These are phyloP conservation scores for Mamestra configurata DNA, from an alignment of 1,140 invertebrate species.

Conservation along the genomic window DNA sequence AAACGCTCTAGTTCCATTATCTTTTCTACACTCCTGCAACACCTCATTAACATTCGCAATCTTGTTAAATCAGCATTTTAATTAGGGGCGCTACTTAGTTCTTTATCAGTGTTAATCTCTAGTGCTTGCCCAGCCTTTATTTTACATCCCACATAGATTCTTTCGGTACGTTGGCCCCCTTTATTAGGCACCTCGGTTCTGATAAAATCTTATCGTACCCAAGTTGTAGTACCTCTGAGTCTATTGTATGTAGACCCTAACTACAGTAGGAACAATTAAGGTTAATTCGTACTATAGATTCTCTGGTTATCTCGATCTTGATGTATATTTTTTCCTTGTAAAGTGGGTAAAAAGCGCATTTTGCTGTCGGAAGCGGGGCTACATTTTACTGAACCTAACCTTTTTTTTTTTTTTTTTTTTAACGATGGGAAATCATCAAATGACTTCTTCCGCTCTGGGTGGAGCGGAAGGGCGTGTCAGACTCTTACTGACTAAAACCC, in stretches of 20 bases:
- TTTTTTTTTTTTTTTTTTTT: too few species aligned
- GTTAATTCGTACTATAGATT: constrained; percentile 21
- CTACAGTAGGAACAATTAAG: neutral
- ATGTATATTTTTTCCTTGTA: too few species aligned
- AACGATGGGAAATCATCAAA: too few species aligned
- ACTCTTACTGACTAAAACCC: too few species aligned
- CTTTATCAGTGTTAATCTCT: constrained; percentile 11
- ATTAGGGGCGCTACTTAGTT: constrained; percentile 31
- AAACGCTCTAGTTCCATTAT: too few species aligned
- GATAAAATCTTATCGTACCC: constrained; percentile 21
- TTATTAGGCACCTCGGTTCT: constrained; percentile 3
- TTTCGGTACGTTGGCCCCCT: constrained; percentile 18
- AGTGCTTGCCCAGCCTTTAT: neutral
- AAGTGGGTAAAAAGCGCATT: too few species aligned
- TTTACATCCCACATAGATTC: constrained; percentile 19
- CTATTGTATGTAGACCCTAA: constrained; percentile 1
- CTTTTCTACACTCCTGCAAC: neutral
- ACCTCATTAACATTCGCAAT: constrained; percentile 28
- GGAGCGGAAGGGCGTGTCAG: too few species aligned
- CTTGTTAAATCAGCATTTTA: constrained; percentile 29
- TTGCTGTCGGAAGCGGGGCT: too few species aligned
- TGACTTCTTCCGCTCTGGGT: too few species aligned
- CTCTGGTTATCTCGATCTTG: neutral
- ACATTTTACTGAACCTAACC: too few species aligned
- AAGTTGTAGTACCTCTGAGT: neutral